Evolutionary conservation across 1,140 invertebrate genomes (phyloP), one percentile per base, ranked within the genome.

Genomic region (Polypedilum pembai): DNA sequence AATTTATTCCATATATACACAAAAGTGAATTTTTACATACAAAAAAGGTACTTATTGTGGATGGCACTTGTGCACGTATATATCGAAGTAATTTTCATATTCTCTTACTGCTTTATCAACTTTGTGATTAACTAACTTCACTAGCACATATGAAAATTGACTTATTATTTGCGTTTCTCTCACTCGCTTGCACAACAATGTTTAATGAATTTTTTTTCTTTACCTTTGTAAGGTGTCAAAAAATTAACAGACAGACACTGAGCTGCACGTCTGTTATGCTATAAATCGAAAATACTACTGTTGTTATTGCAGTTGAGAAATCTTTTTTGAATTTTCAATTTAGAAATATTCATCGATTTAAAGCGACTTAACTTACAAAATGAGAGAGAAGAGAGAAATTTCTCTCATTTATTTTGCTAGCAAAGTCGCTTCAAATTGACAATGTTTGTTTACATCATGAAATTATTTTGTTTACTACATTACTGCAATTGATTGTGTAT

Each of bases 41-140:
- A 33, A 33, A 33, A 33, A 33, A 33, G 24, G 24, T 33, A 33
- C 24, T 33, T 33, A 33, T 33, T 15, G 10, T 56, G 12, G 45
- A 56, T 56, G 45, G 45, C 45, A 56, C 45, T 56, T 56, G n/a
- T n/a, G 15, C 45, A 56, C 45, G 45, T 56, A 56, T 56, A 56
- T 33, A 33, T 56, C 45, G n/a, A 56, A 56, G 4, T 56, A 56
- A 56, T n/a, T 56, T 56, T n/a, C 10, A 4, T 45, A 33, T 33
- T 45, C 15, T n/a, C 45, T n/a, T 33, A 33, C 24, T 45, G 8
- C 8, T 45, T 45, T 56, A 56, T 56, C 45, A 56, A 56, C 4
- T 56, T 8, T 4, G 15, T 56, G 24, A 33, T 3, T 33, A 5
- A 33, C 24, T 56, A n/a, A 56, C 45, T 56, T 56, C n/a, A 56